These are phyloP conservation scores for Bradypodion pumilum DNA, from an alignment of 2,797 vertebrate species.

Conservation along the genomic window DNA sequence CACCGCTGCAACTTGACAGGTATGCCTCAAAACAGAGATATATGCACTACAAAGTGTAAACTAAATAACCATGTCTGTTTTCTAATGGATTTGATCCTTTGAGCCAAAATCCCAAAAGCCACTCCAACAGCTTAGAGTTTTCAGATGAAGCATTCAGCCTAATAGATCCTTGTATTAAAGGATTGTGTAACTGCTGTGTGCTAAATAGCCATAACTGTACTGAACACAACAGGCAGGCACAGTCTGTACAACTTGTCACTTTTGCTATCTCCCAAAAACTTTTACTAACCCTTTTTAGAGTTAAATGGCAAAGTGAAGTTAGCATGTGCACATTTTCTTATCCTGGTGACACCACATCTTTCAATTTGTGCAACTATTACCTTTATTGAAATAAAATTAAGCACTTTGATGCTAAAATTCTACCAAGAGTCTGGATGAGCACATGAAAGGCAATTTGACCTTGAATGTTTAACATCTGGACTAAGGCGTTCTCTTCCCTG, in stretches of 20 bases:
- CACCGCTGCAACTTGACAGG: too few species aligned
- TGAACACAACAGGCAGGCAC: conserved; percentile 9
- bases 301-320: not conserved
- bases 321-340: not conserved
- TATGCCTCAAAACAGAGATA: conserved; percentile 6
- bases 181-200: conserved; percentile 3
- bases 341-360: not conserved
- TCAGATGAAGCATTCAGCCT: conserved; percentile 40
- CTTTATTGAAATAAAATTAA: not conserved
- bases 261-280: conserved; percentile 4
- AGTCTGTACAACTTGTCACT: not conserved
- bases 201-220: conserved; percentile 20
- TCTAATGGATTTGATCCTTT: conserved; percentile 5
- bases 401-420: not conserved
- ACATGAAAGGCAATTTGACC: not conserved
- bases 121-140: conserved; percentile 23
- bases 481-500: not conserved
- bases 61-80: not conserved
- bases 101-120: conserved; percentile 50
- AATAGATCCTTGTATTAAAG: conserved; percentile 47
- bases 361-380: not conserved
- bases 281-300: not conserved
- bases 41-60: not conserved
- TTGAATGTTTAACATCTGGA: not conserved
- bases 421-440: not conserved